Conservation (phyloP, 2,113 vertebrate genomes). For the Terrapene triunguis region DNA sequence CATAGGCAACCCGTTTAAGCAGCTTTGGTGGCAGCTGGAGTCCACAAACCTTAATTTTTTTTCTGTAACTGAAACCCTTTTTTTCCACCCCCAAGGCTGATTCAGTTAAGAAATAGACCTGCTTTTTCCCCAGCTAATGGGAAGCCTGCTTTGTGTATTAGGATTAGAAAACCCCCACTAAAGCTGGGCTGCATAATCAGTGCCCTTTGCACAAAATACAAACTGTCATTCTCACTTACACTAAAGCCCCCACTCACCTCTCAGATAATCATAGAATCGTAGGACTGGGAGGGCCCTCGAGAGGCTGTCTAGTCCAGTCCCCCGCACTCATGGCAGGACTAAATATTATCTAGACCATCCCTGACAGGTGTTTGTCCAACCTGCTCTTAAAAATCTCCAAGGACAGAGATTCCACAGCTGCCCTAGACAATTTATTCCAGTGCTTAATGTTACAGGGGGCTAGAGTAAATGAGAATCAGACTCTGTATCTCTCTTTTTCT, state of each 20-base stretch:
- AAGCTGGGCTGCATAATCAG: not conserved
- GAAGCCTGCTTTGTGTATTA: not conserved
- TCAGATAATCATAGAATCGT: not conserved
- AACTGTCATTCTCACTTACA: not conserved
- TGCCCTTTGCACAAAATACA: not conserved
- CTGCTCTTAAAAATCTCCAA: no score
- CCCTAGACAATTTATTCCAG: not conserved
- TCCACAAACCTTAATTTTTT: not conserved
- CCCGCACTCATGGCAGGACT: no score
- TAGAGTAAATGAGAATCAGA: not conserved
- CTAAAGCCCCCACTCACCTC: not conserved
- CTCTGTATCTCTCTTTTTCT: not conserved
- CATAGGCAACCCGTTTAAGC: not conserved
- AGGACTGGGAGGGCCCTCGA: no score
- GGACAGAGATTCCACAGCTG: not conserved
- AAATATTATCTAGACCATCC: no score
- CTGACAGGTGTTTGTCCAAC: no score
- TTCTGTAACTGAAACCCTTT: not conserved
- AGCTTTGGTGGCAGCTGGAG: not conserved
- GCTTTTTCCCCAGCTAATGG: not conserved
- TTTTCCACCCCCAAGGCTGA: no score
- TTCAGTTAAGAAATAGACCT: no score
- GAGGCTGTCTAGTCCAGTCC: no score
- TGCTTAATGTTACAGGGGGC: not conserved
- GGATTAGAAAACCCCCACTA: not conserved